phyloP scores from a whole-genome alignment of 2,113 vertebrate genomes.

The Nibea coibor region DNA sequence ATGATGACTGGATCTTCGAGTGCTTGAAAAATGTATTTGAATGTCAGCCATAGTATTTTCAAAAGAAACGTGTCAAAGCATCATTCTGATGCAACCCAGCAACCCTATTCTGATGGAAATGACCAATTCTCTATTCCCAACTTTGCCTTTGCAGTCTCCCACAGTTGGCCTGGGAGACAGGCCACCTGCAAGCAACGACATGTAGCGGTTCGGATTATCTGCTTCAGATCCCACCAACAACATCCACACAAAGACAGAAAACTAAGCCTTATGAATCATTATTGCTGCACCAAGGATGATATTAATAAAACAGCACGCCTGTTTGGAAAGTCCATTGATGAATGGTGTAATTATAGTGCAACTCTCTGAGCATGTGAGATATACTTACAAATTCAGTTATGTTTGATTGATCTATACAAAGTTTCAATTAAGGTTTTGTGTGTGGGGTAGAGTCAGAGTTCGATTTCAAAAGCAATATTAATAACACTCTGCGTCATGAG shows the following conservation, averaged over 20 bases:
- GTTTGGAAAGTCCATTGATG: slow-evolving; percentile 15
- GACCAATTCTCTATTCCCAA: neutral
- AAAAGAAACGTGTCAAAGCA: too few species aligned
- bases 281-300: neutral
- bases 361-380: slow-evolving; percentile 3
- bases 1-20: too few species aligned
- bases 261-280: slow-evolving; percentile 20
- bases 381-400: slow-evolving; percentile 11
- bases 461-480: neutral
- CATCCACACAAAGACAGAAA: neutral
- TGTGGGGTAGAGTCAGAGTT: neutral
- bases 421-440: neutral
- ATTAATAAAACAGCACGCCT: slow-evolving; percentile 27
- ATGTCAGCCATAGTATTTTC: too few species aligned
- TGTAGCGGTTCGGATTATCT: neutral
- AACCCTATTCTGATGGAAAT: neutral
- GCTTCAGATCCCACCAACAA: neutral
- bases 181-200: slow-evolving; percentile 5
- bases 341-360: slow-evolving; percentile 12
- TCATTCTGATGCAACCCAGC: too few species aligned
- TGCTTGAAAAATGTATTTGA: too few species aligned
- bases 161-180: neutral
- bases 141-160: neutral
- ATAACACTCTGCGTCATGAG: neutral
- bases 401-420: slow-evolving; percentile 11